phyloP scores from a whole-genome alignment of 2,888 invertebrate genomes.

The Mayetiola destructor region DNA sequence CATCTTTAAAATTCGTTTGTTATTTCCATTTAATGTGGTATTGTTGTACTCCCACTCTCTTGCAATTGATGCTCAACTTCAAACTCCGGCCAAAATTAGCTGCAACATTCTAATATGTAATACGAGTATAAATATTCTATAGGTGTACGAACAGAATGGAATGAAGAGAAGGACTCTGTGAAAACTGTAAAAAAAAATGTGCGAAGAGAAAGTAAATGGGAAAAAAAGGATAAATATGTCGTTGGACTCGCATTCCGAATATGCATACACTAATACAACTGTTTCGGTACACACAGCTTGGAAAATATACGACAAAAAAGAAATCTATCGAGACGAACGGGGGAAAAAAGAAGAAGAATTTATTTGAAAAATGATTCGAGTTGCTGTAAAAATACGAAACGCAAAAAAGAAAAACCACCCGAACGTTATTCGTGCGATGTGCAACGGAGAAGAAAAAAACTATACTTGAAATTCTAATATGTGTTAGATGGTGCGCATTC shows the following conservation, averaged over 20 bases:
- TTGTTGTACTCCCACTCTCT: neutral
- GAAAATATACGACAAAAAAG: neutral
- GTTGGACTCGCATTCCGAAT: conserved; percentile 1
- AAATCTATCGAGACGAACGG: no score
- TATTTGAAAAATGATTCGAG: neutral
- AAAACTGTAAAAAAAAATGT: neutral
- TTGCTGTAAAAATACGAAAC: neutral
- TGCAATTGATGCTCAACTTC: no score
- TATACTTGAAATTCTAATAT: neutral
- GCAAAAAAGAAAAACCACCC: neutral
- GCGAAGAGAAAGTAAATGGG: neutral
- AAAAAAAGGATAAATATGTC: conserved; percentile 12
- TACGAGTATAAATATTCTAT: neutral
- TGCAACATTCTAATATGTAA: neutral
- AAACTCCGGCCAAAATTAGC: neutral
- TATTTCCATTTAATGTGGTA: no score
- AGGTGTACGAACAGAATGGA: neutral
- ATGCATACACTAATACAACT: neutral
- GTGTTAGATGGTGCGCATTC: conserved; percentile 16
- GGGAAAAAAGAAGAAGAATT: neutral
- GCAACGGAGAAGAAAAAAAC: conserved; percentile 1
- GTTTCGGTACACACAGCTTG: neutral
- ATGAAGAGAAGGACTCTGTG: neutral
- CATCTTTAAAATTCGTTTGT: no score
- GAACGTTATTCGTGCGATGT: neutral